A percentile compares a stretch with the other conserved stretches of the same genome.
Conservation (phyloP, 2,888 invertebrate species). For the Alentia gelatinosa region DNA sequence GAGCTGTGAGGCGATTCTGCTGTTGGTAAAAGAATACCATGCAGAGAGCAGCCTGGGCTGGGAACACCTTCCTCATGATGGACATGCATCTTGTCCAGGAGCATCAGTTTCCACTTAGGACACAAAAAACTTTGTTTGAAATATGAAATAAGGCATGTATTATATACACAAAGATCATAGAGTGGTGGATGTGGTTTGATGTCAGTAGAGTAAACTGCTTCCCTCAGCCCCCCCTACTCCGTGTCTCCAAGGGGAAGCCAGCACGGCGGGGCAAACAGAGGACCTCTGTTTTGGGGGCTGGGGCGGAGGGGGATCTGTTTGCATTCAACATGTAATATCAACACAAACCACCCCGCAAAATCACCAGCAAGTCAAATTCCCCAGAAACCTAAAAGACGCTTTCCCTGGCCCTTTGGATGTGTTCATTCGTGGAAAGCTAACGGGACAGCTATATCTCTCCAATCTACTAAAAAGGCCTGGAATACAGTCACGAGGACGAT, state of each 20-base stretch:
- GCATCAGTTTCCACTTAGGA: constrained; percentile 15
- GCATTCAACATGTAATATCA: neutral
- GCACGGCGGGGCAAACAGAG: neutral
- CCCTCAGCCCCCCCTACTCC: neutral
- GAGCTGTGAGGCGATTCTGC: too few relatives aligned
- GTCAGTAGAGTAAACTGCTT: neutral
- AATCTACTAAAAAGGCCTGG: too few relatives aligned
- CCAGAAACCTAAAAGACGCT: neutral
- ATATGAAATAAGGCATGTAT: neutral
- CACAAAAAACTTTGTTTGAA: neutral
- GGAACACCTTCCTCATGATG: too few relatives aligned
- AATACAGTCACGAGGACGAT: too few relatives aligned
- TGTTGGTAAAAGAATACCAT: neutral
- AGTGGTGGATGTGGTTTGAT: too few relatives aligned
- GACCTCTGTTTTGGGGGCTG: neutral
- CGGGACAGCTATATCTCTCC: too few relatives aligned
- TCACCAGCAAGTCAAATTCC: neutral
- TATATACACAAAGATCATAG: neutral
- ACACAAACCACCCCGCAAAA: neutral
- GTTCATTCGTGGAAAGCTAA: too few relatives aligned
- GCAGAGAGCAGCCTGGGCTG: neutral
- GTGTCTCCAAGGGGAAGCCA: too few relatives aligned
- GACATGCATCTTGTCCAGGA: neutral
- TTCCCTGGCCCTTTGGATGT: too few relatives aligned
- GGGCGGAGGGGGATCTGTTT: neutral